phyloP scores from a whole-genome alignment of 1,140 invertebrate genomes.

The Onthophagus taurus region DNA sequence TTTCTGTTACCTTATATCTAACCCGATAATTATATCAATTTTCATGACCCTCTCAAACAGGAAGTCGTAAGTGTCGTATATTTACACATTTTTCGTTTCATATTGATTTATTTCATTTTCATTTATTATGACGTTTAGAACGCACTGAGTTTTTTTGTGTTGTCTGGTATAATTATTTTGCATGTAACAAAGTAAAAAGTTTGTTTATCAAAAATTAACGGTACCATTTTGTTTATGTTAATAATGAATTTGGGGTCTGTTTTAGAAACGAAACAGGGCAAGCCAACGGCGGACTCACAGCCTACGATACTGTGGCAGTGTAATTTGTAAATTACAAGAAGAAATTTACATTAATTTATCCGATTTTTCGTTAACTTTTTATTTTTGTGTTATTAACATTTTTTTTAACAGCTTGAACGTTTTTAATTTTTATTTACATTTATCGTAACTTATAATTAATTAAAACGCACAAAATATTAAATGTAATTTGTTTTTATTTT shows the following conservation, averaged over 20 bases:
- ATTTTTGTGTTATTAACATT: too few relatives aligned
- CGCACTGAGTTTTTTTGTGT: too few relatives aligned
- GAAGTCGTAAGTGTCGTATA: constrained; percentile 54
- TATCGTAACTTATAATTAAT: too few relatives aligned
- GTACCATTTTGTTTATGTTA: constrained; percentile 10
- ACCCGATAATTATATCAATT: constrained; percentile 13
- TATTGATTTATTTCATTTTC: neutral
- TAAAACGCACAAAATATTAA: too few relatives aligned
- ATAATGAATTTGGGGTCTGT: constrained; percentile 24
- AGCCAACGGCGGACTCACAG: constrained; percentile 73
- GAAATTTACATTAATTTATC: too few relatives aligned
- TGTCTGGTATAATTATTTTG: constrained; percentile 2
- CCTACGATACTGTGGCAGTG: constrained; percentile 95
- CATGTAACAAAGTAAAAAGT: neutral
- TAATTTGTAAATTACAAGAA: constrained; percentile 64
- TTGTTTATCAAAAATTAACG: neutral
- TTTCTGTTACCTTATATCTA: too few relatives aligned
- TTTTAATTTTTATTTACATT: too few relatives aligned
- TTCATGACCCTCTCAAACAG: constrained; percentile 41
- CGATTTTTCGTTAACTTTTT: too few relatives aligned
- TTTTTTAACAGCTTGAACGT: too few relatives aligned
- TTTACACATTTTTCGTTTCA: neutral
- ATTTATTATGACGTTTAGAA: neutral
- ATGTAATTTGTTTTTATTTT: neutral
- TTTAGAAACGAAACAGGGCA: constrained; percentile 80